Conservation (phyloP, 2,797 vertebrate genomes). For the Menidia menidia region DNA sequence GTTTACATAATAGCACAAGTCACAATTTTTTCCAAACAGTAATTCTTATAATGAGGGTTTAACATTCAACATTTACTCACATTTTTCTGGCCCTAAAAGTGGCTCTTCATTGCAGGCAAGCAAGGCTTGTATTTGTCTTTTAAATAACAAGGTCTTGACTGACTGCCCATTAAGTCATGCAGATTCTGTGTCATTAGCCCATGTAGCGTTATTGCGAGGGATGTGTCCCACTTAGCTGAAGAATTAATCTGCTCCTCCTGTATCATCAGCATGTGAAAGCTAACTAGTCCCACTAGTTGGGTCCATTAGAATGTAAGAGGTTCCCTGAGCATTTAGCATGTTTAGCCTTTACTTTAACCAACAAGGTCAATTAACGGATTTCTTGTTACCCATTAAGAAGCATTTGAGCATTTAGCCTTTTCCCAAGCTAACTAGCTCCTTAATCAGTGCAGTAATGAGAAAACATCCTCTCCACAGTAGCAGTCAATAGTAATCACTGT, state of each 20-base stretch:
- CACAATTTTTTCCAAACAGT: not conserved
- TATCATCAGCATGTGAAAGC: conserved; percentile 51
- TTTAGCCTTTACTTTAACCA: conserved; percentile 75
- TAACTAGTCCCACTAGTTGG: conserved; percentile 67
- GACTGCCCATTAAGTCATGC: conserved; percentile 54
- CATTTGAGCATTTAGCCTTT: conserved; percentile 85
- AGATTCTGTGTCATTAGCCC: conserved; percentile 55
- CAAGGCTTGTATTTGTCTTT: conserved; percentile 25
- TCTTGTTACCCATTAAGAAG: conserved; percentile 81
- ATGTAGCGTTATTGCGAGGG: conserved; percentile 53
- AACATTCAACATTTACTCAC: conserved; percentile 22
- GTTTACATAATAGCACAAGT: not conserved
- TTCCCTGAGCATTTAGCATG: conserved; percentile 59
- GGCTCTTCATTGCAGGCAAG: conserved; percentile 44
- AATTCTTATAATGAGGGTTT: conserved; percentile 21
- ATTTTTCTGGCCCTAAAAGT: conserved; percentile 26
- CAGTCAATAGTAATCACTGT: conserved; percentile 99
- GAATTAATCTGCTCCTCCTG: conserved; percentile 60
- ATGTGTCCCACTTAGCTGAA: conserved; percentile 57
- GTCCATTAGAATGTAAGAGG: conserved; percentile 57
- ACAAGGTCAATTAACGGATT: conserved; percentile 73
- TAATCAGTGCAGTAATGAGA: conserved; percentile 99
- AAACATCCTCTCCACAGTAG: conserved; percentile 96
- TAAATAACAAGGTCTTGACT: conserved; percentile 46
- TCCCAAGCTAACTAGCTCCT: conserved; percentile 84